Base-by-base conservation (phyloP, 2,888 invertebrate species). In the Himalopsyche tibetana region DNA sequence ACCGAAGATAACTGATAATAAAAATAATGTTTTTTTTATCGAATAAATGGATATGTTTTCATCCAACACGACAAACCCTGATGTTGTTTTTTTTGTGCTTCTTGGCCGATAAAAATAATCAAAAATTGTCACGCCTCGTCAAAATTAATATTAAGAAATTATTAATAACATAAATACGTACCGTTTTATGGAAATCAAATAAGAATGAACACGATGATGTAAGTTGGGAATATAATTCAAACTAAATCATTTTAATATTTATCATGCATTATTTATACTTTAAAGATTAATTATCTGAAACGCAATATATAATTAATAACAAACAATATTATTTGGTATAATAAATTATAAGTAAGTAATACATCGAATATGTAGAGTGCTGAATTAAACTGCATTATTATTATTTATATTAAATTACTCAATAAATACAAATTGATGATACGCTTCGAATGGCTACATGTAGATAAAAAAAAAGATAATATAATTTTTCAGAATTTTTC, bases 231-330 rank as follows among this genome's bases (percentile, higher is more conserved):
- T 63, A 63, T 19, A 63, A 19, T 63, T 63, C 63, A 63, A 63
- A 63, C 63, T 63, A 63, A 63, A 63, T 63, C 63, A 63, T 63
- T 63, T 63, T 63, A 63, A 63, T 63, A 63, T 63, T 19, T 63
- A 63, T 63, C 63, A 19, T 63, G 19, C 63, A 63, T 63, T 63
- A 63, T 63, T 63, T 63, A 63, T 63, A 63, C 63, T 28, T 19
- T 15, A 63, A 19, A 19, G 6, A n/a, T 19, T 5, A 19, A 19
- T 63, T 63, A 63, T 63, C 63, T 63, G 28, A 63, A 63, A 19
- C 63, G 63, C 63, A 63, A 63, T 63, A 6, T 4, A 51, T 15
- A 51, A 8, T 4, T 15, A 8, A 51, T 15, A 51, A 51, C 51
- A 51, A 51, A 51, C 15, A 15, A 51, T 51, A 51, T 15, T 51